Base-by-base conservation (phyloP, 2,797 vertebrate species). In the Salmo trutta region DNA sequence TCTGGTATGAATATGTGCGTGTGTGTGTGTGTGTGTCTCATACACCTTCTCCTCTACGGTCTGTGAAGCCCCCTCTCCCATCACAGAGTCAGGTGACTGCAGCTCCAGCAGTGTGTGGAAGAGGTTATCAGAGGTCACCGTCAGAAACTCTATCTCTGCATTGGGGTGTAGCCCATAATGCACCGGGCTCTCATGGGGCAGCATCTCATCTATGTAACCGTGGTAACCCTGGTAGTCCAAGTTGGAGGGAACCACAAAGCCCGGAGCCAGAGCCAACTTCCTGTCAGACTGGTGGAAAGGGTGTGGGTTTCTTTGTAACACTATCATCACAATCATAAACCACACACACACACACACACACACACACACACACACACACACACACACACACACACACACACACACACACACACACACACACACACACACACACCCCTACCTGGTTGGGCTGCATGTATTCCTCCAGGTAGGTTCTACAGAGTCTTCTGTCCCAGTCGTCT, bases 361-460 rank as follows among this genome's bases (percentile, higher is more conserved):
- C 65, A 29, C 65, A 67, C 65, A 33, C 65, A 31, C 65, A 29
- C 69, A 66, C 16, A 29, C n/a, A 79, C 85, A 77, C 70, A 91
- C 93, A 33, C 5, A 33, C 65, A 67, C 65, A 67, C 65, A 31
- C 65, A 29, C 69, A 65, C 16, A 29, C n/a, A 79, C 85, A 77
- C 70, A 91, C 93, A 36, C 6, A 1, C 65, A 67, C 65, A 67
- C 65, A 31, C 65, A 29, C 54, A 68, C 12, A 70, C 15, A 72
- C 70, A 33, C 56, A 71, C 62, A 71, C 54, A 36, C 69, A 71
- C 16, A 41, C n/a, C 79, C 85, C 76, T 68, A 91, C 93, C 87
- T 91, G 91, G 84, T 94, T 91, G 71, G 94, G 92, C 83, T 96
- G 95, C 94, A 96, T 95, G 89, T 95, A 96, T 84, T 96, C 94